These are phyloP conservation scores for Tonatia bakeri DNA, from an alignment of 2,113 vertebrate species.

Conservation along the genomic window DNA sequence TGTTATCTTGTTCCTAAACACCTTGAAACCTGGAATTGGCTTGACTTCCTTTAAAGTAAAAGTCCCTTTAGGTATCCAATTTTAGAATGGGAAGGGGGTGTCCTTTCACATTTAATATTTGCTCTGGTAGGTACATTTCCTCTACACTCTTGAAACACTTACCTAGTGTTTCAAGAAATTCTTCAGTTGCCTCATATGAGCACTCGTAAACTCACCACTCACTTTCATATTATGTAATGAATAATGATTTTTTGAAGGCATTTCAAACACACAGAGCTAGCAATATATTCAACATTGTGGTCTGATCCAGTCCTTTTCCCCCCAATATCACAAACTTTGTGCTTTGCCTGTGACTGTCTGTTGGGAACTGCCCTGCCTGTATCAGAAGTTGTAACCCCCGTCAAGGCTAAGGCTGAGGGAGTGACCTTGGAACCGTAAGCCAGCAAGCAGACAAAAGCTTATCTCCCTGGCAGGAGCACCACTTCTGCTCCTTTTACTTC, in stretches of 20 bases:
- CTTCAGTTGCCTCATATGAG: neutral
- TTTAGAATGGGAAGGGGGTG: neutral
- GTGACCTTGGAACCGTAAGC: no score
- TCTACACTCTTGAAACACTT: neutral
- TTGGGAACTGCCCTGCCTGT: no score
- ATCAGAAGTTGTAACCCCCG: no score
- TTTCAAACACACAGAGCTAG: neutral
- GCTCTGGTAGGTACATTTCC: neutral
- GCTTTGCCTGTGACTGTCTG: neutral
- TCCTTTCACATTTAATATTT: neutral
- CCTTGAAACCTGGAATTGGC: neutral
- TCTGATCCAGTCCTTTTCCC: neutral
- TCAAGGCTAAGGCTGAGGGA: no score
- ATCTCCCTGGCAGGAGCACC: no score
- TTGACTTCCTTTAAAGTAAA: neutral
- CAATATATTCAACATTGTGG: neutral
- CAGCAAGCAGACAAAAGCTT: no score
- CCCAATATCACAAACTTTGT: neutral
- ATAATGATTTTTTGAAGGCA: neutral
- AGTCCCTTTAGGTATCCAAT: neutral
- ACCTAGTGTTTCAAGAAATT: neutral
- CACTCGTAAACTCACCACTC: neutral
- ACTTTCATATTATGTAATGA: no score
- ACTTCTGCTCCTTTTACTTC: no score
- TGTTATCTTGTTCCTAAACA: neutral